phyloP scores from a whole-genome alignment of 2,797 vertebrate species.

The Mus minutoides region DNA sequence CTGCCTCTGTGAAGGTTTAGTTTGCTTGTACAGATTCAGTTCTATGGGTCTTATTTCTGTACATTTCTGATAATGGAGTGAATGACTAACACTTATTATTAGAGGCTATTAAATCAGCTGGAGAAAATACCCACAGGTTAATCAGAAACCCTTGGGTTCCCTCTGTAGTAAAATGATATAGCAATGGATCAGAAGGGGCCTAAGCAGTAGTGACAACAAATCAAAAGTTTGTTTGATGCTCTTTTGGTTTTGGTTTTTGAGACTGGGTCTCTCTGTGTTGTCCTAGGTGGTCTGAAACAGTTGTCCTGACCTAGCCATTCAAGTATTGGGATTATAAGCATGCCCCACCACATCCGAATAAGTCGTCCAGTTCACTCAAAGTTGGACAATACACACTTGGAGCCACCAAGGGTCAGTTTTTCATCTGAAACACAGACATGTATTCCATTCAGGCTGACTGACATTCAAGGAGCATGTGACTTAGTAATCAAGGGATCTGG shows the following conservation, averaged over 20 bases:
- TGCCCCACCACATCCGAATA: neutral
- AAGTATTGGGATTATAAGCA: neutral
- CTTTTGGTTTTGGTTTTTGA: neutral
- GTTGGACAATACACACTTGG: neutral
- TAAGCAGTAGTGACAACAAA: neutral
- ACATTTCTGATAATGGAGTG: neutral
- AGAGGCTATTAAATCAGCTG: neutral
- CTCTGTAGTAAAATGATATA: neutral
- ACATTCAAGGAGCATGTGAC: neutral
- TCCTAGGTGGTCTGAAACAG: neutral
- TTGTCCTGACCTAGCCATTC: neutral
- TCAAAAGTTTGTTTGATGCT: neutral
- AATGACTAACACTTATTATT: conserved; percentile 5
- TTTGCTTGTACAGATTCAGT: conserved; percentile 3
- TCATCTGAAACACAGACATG: neutral
- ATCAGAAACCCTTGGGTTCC: neutral
- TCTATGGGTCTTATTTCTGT: neutral
- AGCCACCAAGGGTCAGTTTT: neutral
- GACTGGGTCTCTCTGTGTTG: neutral
- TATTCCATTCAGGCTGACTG: neutral
- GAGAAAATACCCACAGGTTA: conserved; percentile 5
- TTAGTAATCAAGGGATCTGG: neutral
- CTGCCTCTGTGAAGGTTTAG: neutral
- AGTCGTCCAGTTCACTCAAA: neutral
- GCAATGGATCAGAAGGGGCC: neutral